Evolutionary conservation across 2,113 vertebrate genomes (phyloP).

Genomic region (Xenus cinereus): DNA sequence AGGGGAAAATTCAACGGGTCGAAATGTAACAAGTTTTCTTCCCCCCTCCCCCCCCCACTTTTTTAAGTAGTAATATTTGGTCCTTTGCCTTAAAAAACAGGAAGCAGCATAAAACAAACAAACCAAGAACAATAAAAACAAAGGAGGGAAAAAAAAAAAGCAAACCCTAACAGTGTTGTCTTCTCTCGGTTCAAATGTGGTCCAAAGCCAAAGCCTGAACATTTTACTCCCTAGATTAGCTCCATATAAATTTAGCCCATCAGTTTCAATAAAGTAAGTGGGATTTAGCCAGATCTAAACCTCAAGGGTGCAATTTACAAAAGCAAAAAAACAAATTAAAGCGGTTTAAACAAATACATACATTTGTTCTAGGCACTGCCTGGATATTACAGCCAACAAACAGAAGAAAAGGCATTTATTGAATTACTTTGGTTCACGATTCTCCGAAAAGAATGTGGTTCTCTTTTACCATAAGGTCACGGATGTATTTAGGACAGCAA

Average conservation of each 20-base stretch:
- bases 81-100: constrained; percentile 13
- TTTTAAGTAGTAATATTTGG: constrained; percentile 7
- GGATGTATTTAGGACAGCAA: accelerated
- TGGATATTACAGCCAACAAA: neutral
- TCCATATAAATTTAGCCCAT: neutral
- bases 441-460: neutral
- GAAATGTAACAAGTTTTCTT: neutral
- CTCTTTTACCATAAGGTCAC: neutral
- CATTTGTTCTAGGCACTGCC: neutral
- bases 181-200: neutral
- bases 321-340: neutral
- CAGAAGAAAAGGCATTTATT: neutral
- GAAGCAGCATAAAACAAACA: constrained; percentile 34
- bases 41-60: no score
- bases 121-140: constrained; percentile 47
- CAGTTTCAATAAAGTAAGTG: neutral
- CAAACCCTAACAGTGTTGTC: neutral
- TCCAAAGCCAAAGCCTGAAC: neutral
- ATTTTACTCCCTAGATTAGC: neutral
- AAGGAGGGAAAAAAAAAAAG: neutral
- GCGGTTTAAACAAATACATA: neutral
- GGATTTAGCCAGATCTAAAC: neutral
- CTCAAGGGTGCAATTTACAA: neutral
- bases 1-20: neutral
- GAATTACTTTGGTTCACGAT: neutral